phyloP scores from a whole-genome alignment of 1,140 invertebrate species.

The Zaprionus gabonicus region DNA sequence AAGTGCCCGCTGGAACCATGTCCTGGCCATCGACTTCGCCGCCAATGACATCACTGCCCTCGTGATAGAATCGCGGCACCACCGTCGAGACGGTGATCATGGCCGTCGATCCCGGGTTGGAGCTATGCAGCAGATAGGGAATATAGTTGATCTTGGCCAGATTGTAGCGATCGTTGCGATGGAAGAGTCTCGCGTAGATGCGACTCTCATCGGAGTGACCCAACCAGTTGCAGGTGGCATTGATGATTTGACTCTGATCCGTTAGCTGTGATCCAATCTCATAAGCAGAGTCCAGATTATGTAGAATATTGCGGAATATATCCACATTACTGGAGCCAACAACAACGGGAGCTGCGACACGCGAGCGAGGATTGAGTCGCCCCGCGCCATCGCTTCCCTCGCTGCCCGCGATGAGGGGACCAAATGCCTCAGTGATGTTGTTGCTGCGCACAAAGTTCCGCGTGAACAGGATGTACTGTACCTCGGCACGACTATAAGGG shows the following conservation, averaged over 20 bases:
- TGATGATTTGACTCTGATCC: conserved; percentile 96
- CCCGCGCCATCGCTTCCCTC: conserved; percentile 84
- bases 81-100: conserved; percentile 87
- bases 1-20: conserved; percentile 91
- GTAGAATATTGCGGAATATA: conserved; percentile 95
- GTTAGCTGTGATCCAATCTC: conserved; percentile 98
- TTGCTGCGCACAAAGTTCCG: conserved; percentile 96
- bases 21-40: conserved; percentile 95
- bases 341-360: conserved; percentile 95
- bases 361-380: conserved; percentile 91
- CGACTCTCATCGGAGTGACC: conserved; percentile 91
- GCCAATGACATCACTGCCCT: conserved; percentile 90
- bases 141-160: conserved; percentile 94
- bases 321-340: conserved; percentile 95
- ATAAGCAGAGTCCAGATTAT: conserved; percentile 94
- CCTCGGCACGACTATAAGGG: conserved; percentile 89
- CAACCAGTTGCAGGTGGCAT: conserved; percentile 97
- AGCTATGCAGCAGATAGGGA: conserved; percentile 93
- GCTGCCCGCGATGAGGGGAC: conserved; percentile 87
- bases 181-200: conserved; percentile 93
- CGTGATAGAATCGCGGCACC: conserved; percentile 90
- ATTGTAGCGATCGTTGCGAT: conserved; percentile 96
- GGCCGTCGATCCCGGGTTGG: conserved; percentile 91
- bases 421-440: conserved; percentile 94
- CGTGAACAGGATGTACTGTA: conserved; percentile 93